A percentile compares a stretch with the other conserved stretches of the same genome.
Conservation (phyloP, 2,888 invertebrate genomes). For the Caenorhabditis afra region DNA sequence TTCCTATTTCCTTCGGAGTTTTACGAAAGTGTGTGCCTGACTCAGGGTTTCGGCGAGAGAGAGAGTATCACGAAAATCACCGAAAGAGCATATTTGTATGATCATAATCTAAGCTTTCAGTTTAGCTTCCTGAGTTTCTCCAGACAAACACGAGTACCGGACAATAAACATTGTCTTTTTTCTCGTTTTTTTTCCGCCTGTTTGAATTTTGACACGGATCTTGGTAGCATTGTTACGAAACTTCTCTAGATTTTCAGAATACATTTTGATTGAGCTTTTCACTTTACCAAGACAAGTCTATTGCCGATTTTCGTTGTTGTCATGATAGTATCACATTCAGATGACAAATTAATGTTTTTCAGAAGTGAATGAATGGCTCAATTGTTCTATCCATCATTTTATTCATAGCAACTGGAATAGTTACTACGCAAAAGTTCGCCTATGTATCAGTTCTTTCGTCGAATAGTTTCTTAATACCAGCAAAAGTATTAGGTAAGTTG, state of each 20-base stretch:
- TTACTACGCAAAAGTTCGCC: conserved; percentile 44
- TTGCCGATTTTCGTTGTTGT: not conserved
- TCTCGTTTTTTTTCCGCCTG: not conserved
- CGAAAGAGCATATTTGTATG: conserved; percentile 22
- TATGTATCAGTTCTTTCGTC: conserved; percentile 68
- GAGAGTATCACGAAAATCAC: conserved; percentile 3
- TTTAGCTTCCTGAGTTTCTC: conserved; percentile 20
- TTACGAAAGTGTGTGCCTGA: too few species aligned
- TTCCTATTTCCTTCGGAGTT: too few species aligned
- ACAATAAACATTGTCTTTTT: conserved; percentile 49
- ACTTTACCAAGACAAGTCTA: too few species aligned
- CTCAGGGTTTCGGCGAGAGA: too few species aligned
- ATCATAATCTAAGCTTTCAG: conserved; percentile 24
- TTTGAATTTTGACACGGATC: conserved; percentile 30
- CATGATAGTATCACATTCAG: too few species aligned
- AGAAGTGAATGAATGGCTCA: conserved; percentile 48
- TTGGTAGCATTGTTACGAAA: not conserved
- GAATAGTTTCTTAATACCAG: conserved; percentile 69
- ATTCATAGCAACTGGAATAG: not conserved
- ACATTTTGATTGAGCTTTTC: too few species aligned
- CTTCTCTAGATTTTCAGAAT: too few species aligned
- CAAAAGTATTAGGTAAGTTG: conserved; percentile 70
- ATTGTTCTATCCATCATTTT: conserved; percentile 29
- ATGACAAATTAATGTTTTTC: not conserved
- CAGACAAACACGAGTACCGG: conserved; percentile 32